Conservation (phyloP, 2,113 vertebrate species). For the Turdus rufiventris region DNA sequence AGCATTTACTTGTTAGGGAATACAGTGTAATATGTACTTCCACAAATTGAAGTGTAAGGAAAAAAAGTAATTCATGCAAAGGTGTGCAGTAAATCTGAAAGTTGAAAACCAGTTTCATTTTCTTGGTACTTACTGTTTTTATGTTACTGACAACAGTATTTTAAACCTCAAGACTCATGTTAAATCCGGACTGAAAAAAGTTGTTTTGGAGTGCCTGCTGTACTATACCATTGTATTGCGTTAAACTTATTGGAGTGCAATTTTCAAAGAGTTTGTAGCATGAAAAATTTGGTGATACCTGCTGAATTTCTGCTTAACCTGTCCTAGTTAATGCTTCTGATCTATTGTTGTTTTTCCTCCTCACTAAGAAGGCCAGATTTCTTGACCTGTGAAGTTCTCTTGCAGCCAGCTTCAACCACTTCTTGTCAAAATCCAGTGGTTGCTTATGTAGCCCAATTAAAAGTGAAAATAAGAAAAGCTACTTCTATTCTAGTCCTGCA, state of each 20-base stretch:
- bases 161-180: background rate
- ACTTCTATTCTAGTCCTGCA: background rate
- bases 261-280: background rate
- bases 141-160: background rate
- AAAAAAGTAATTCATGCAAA: background rate
- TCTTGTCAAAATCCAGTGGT: background rate
- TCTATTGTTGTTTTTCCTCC: background rate
- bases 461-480: background rate
- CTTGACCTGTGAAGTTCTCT: background rate
- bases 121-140: background rate
- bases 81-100: background rate
- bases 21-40: background rate
- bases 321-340: background rate
- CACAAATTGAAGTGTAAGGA: background rate
- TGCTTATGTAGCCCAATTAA: background rate
- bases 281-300: background rate
- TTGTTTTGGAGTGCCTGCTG: background rate
- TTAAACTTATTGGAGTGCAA: background rate
- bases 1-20: background rate
- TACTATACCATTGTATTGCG: background rate
- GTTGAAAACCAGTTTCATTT: background rate
- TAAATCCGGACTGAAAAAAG: background rate
- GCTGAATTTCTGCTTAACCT: background rate
- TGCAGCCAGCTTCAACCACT: background rate
- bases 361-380: background rate